Percentiles rank a stretch among this genome's conserved stretches.
Conservation (phyloP, 1,140 invertebrate genomes). For the Drosophila pruinosa region DNA sequence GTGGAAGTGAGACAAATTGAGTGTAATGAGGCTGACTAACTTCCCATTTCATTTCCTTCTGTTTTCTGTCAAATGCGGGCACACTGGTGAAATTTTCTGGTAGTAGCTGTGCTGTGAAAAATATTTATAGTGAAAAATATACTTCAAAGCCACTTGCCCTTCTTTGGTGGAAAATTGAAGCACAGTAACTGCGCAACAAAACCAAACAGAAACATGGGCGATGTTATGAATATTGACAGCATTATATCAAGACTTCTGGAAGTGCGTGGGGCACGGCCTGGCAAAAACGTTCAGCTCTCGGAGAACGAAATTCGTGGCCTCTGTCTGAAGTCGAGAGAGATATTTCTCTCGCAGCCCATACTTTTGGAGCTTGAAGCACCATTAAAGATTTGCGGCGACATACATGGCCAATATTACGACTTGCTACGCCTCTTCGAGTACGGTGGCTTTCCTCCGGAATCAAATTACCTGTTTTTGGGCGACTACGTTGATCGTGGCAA, state of each 20-base stretch:
- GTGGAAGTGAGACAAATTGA: slow-evolving; percentile 20
- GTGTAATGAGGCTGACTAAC: slow-evolving; percentile 43
- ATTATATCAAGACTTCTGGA: slow-evolving; percentile 80
- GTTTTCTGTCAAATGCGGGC: slow-evolving; percentile 41
- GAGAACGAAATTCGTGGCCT: slow-evolving; percentile 98
- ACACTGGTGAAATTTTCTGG: slow-evolving; percentile 66
- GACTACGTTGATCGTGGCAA: slow-evolving; percentile 94
- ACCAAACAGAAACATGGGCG: slow-evolving; percentile 70
- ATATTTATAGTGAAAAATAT: slow-evolving; percentile 68
- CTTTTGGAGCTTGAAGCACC: slow-evolving; percentile 98
- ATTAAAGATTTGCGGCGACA: slow-evolving; percentile 99
- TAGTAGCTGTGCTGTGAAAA: slow-evolving; percentile 69
- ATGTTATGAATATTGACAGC: slow-evolving; percentile 82
- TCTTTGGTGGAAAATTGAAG: slow-evolving; percentile 51
- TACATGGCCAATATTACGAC: slow-evolving; percentile 99
- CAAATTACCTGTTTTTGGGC: slow-evolving; percentile 98
- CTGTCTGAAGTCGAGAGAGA: slow-evolving; percentile 98
- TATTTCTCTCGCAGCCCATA: slow-evolving; percentile 99
- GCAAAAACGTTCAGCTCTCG: slow-evolving; percentile 98
- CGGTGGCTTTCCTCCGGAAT: slow-evolving; percentile 99
- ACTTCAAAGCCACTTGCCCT: slow-evolving; percentile 51
- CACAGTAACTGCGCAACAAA: slow-evolving; percentile 53
- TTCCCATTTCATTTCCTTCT: slow-evolving; percentile 53
- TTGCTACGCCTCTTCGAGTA: slow-evolving; percentile 99
- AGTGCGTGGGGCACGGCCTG: slow-evolving; percentile 81